phyloP scores from a whole-genome alignment of 2,888 invertebrate genomes.

The Timema podura region DNA sequence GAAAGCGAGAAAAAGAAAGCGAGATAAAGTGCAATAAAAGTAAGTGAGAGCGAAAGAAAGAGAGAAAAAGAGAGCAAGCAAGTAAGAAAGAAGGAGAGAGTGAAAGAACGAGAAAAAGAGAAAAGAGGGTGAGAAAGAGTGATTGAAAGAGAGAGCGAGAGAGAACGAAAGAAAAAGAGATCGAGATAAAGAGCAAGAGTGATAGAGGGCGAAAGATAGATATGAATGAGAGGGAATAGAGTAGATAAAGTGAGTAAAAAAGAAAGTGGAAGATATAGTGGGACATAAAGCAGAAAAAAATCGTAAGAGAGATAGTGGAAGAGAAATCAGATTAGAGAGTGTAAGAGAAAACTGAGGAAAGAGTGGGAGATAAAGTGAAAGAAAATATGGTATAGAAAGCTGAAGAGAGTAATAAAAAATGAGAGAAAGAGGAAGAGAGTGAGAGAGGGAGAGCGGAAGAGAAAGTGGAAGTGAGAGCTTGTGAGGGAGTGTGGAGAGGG shows the following conservation, averaged over 20 bases:
- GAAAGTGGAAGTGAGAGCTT: background rate
- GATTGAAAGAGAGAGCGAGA: background rate
- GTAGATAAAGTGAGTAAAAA: background rate
- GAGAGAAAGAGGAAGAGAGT: background rate
- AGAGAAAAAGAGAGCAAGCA: background rate
- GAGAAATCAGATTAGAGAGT: background rate
- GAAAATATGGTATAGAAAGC: background rate
- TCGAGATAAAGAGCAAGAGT: too few relatives aligned
- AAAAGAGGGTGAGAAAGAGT: background rate
- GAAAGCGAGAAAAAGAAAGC: background rate
- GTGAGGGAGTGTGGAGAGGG: background rate
- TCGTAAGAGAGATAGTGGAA: background rate
- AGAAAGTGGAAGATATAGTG: constrained; percentile 3
- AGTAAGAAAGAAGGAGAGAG: background rate
- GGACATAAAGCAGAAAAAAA: background rate
- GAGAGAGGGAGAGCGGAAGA: too few relatives aligned
- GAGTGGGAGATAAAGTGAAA: background rate
- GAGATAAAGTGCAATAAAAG: background rate
- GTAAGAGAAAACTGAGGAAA: background rate
- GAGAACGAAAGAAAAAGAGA: background rate
- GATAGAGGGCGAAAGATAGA: background rate
- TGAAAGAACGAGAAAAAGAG: background rate
- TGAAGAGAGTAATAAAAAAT: background rate
- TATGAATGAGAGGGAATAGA: background rate
- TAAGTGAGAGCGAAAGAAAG: background rate